A percentile compares a stretch with the other conserved stretches of the same genome.
These are phyloP conservation scores for Bedellia somnulentella DNA, from an alignment of 2,888 invertebrate species.

Conservation along the genomic window DNA sequence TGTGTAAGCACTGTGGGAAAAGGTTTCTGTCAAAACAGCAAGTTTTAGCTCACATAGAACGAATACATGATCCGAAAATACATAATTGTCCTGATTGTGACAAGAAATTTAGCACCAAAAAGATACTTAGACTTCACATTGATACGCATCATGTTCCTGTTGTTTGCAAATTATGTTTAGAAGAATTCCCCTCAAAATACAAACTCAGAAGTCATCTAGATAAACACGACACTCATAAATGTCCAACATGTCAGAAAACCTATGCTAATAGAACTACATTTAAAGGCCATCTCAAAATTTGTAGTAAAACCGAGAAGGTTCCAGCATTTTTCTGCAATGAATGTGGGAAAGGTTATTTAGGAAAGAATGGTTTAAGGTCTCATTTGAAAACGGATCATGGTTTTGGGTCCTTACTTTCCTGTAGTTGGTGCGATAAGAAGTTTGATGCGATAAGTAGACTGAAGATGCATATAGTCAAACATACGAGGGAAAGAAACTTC, in stretches of 20 bases:
- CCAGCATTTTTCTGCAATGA: constrained; percentile 33
- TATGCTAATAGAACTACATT: constrained; percentile 26
- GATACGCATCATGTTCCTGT: constrained; percentile 24
- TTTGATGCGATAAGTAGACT: constrained; percentile 34
- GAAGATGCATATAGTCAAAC: constrained; percentile 35
- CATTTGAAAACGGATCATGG: constrained; percentile 35
- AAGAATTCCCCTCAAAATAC: constrained; percentile 28
- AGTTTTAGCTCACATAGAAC: constrained; percentile 3
- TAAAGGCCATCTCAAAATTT: constrained; percentile 25
- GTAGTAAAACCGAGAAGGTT: constrained; percentile 18
- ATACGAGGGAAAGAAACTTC: constrained; percentile 37
- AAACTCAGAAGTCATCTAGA: constrained; percentile 26
- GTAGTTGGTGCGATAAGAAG: constrained; percentile 37
- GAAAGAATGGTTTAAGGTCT: constrained; percentile 26
- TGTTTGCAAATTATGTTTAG: constrained; percentile 28
- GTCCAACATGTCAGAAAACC: constrained; percentile 24
- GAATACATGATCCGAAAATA: constrained; percentile 6
- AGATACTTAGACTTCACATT: constrained; percentile 25
- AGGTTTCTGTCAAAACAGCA: constrained; percentile 16
- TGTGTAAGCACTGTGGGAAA: constrained; percentile 30
- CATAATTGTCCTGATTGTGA: constrained; percentile 4
- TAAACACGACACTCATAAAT: constrained; percentile 25
- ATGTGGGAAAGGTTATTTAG: constrained; percentile 23
- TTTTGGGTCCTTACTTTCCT: constrained; percentile 27
- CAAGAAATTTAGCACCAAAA: constrained; percentile 21